A percentile compares a stretch with the other conserved stretches of the same genome.
phyloP scores from a whole-genome alignment of 2,797 vertebrate genomes.

The Poeciliopsis turneri region DNA sequence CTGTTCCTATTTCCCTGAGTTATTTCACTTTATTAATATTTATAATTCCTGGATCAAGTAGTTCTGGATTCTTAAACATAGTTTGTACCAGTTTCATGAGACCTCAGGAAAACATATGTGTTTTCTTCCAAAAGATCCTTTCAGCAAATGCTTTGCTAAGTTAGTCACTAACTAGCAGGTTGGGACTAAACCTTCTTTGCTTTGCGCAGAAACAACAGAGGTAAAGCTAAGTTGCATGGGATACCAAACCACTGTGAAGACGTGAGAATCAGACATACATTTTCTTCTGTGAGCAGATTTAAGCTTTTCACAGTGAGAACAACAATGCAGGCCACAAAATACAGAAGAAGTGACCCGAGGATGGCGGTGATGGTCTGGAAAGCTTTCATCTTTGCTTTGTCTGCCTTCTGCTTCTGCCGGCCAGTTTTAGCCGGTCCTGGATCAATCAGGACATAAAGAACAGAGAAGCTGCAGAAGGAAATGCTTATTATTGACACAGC shows the following conservation, averaged over 20 bases:
- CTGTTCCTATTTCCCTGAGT: background rate
- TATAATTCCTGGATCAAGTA: no score
- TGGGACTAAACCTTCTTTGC: background rate
- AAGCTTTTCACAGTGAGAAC: accelerated
- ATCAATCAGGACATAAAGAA: conserved; percentile 9
- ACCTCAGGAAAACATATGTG: no score
- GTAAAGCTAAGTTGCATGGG: background rate
- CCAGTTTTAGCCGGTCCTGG: background rate
- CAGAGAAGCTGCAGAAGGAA: conserved; percentile 6
- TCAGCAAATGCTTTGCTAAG: background rate
- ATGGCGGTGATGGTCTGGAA: conserved; percentile 4
- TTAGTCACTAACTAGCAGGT: no score
- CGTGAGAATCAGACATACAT: background rate
- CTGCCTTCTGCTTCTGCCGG: accelerated
- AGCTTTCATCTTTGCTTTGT: conserved; percentile 10
- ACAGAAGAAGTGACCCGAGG: background rate
- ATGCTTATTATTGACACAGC: accelerated
- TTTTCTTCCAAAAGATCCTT: background rate
- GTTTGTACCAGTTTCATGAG: background rate
- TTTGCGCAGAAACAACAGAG: conserved; percentile 8
- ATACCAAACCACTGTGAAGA: accelerated
- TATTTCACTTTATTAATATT: background rate
- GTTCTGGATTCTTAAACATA: background rate
- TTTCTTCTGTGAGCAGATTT: background rate
- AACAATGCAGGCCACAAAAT: background rate